These are phyloP conservation scores for Oryctolagus cuniculus DNA, from an alignment of 2,113 vertebrate genomes.

Conservation along the genomic window DNA sequence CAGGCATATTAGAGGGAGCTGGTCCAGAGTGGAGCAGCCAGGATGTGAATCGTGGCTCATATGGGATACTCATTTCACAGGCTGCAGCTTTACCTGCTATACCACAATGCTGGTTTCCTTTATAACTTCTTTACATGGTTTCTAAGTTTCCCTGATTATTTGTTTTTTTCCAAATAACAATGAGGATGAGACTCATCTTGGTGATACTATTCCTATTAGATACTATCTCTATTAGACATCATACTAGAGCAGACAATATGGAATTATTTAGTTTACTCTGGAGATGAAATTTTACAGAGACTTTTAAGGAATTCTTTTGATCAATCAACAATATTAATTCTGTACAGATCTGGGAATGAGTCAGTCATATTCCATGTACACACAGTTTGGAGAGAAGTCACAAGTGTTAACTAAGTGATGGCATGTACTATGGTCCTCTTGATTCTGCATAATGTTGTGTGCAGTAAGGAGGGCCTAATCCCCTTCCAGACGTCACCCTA, in stretches of 20 bases:
- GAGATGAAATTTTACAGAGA: neutral
- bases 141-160: neutral
- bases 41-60: no score
- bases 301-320: neutral
- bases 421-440: fast-evolving
- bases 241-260: neutral
- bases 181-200: neutral
- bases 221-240: conserved; percentile 26
- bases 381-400: neutral
- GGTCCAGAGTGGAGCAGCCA: no score
- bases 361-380: neutral
- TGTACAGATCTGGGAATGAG: neutral
- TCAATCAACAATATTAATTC: neutral
- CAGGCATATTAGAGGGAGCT: no score
- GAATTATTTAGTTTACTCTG: neutral
- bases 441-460: neutral
- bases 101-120: no score
- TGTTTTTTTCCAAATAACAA: neutral
- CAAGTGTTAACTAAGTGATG: neutral
- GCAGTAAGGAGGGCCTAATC: neutral
- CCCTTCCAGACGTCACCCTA: neutral
- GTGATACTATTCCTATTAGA: neutral
- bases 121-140: neutral
- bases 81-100: no score
- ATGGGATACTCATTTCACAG: no score